Evolutionary conservation across 2,888 invertebrate genomes (phyloP), one percentile per base, ranked within the genome.

Genomic region (Tiphia femorata): DNA sequence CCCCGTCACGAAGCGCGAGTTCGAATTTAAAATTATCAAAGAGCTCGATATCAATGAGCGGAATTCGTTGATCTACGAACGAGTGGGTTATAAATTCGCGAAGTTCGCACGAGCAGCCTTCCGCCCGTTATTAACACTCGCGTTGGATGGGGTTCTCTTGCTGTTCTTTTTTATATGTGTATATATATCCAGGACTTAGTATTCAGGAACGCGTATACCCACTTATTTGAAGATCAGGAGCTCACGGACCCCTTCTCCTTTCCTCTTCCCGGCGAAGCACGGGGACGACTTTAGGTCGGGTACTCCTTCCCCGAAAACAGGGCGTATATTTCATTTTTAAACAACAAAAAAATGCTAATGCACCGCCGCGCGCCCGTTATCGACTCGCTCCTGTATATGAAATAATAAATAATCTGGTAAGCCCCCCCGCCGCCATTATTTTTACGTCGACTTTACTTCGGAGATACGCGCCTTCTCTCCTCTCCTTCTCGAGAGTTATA

Each of bases 291-390:
- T 74, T 68, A 70, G 70, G 59, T 64, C 49, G 58, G 70, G 72
- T 62, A 62, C 65, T 64, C 72, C 72, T 75, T 72, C 66, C 65
- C 74, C 70, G 61, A 72, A 72, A 72, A 67, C 72, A 65, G 60
- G 62, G 61, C 72, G 69, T 78, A 83, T 83, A 83, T 83, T 82
- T 83, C 83, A 83, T 82, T 82, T 82, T 83, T 83, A 82, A 83
- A 83, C 82, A 83, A 82, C 83, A 80, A 79, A 82, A 83, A 83
- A 79, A 83, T 83, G 82, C 81, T 82, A 83, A 83, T 83, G 76
- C 73, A 70, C 64, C 73, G 62, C 54, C 67, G 72, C n/a, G 59
- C 65, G 70, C 69, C 67, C 70, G 73, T 70, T 77, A 77, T 77
- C 77, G 78, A 73, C 72, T 73, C 62, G 60, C 49, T 47, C 49